Base-by-base conservation (phyloP, 2,113 vertebrate genomes). In the Orcinus orca region DNA sequence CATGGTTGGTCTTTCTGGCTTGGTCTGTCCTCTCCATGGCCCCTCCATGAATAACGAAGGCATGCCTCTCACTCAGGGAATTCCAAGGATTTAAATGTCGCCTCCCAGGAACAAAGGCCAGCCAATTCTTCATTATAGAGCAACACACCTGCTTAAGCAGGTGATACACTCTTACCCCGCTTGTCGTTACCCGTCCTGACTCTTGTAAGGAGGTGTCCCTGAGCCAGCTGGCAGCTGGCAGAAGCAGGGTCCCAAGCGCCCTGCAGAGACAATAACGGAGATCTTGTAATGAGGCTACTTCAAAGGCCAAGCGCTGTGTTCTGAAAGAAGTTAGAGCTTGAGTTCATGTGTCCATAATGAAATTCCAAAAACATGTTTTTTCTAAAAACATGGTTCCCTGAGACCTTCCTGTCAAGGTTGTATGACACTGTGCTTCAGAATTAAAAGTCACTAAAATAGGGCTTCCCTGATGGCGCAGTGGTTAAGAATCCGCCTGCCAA, bases 141-240 rank as follows among this genome's bases (percentile, higher is more conserved):
- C 33, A 50, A 14, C 15, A 0, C 18, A 31, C 25, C 17, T 20
- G 31, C 29, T 1, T 20, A 6, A 25, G n/a, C 73, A 8, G 41
- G 14, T 10, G 21, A 17, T 6, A 0, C 0, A 31, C 18, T 29
- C 17, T n/a, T 5, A 29, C 33, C 10, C 20, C 41, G 4, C 13
- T 23, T 13, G 71, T 63, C 21, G 9, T 20, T 10, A 33, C 20
- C 8, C 23, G 0, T 44, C 23, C n/a, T 25, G 68, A 50, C 20
- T 38, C 41, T 60, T 38, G 25, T 81, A 47, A 58, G 47, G 31
- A n/a, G 5, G 6, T 29, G 29, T 36, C 36, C 79, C 31, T 47
- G n/a, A 58, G 8, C 63, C 65, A 31, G 58, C 55, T 14, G 63
- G n/a, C 12, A 14, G 88, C 31, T 33, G 47, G 74, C 10, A 3